Evolutionary conservation across 2,797 vertebrate genomes (phyloP).

Genomic region (Brotogeris chrysoptera): DNA sequence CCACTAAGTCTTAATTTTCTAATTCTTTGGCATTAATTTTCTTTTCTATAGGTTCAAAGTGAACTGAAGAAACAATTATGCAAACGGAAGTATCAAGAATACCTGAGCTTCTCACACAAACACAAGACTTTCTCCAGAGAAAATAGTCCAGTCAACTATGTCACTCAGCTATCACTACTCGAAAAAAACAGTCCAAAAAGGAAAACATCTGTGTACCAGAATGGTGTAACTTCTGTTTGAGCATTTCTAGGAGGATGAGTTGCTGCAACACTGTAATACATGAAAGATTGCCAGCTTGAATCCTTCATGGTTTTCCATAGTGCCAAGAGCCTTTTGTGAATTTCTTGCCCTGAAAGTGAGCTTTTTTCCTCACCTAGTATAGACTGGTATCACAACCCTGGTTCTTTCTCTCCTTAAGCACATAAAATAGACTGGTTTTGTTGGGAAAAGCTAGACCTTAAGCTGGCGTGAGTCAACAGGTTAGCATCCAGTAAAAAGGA

Average conservation of each 20-base stretch:
- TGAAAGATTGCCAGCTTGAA: fast-evolving
- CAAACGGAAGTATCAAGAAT: constrained; percentile 79
- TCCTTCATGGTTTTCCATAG: not conserved
- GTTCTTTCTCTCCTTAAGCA: not conserved
- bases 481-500: not conserved
- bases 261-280: not conserved
- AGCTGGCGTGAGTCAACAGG: not conserved
- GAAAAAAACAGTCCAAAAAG: constrained; percentile 71
- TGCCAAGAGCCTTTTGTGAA: not conserved
- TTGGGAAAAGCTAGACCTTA: not conserved
- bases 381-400: not conserved
- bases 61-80: constrained; percentile 83
- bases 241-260: not conserved
- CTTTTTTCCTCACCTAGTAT: not conserved
- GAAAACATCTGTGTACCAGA: constrained; percentile 40
- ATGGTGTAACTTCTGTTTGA: constrained; percentile 80
- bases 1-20: not conserved
- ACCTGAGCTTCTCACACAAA: constrained; percentile 76
- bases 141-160: constrained; percentile 68
- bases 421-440: not conserved
- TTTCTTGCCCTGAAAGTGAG: not conserved
- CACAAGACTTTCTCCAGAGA: constrained; percentile 67
- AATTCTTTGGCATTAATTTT: not conserved
- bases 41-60: constrained; percentile 79
- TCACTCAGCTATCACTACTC: constrained; percentile 78